Evolutionary conservation across 2,888 invertebrate species (phyloP).

Genomic region (Lithophane leautieri): DNA sequence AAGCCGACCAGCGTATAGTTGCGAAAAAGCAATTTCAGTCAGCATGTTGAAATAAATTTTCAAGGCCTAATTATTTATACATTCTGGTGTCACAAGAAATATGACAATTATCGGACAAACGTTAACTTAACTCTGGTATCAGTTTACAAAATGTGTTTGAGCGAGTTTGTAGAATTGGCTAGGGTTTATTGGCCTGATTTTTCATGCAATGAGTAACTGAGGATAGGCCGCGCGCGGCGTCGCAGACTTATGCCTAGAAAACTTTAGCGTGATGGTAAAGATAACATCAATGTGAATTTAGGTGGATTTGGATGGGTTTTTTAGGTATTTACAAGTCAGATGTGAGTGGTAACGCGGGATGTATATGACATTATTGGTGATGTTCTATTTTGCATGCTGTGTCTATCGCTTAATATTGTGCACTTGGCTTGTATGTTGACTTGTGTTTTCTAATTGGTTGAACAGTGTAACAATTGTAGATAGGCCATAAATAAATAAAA

Average conservation of each 20-base stretch:
- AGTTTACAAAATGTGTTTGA: not conserved
- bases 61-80: not conserved
- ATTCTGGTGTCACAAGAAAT: not conserved
- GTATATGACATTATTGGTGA: too few species aligned
- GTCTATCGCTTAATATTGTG: too few species aligned
- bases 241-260: not conserved
- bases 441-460: too few species aligned
- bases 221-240: too few species aligned
- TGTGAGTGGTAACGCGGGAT: too few species aligned
- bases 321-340: too few species aligned
- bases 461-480: too few species aligned
- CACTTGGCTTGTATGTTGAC: too few species aligned
- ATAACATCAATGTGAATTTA: too few species aligned
- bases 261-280: not conserved
- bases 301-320: too few species aligned
- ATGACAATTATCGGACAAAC: not conserved
- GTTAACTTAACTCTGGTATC: not conserved
- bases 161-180: not conserved
- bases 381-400: too few species aligned
- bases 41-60: not conserved
- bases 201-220: not conserved
- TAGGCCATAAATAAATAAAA: too few species aligned
- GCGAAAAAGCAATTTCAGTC: not conserved
- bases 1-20: not conserved
- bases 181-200: not conserved